Percentiles rank a stretch among this genome's conserved stretches.
Evolutionary conservation across 2,113 vertebrate genomes (phyloP).

Genomic region (Piliocolobus tephrosceles): DNA sequence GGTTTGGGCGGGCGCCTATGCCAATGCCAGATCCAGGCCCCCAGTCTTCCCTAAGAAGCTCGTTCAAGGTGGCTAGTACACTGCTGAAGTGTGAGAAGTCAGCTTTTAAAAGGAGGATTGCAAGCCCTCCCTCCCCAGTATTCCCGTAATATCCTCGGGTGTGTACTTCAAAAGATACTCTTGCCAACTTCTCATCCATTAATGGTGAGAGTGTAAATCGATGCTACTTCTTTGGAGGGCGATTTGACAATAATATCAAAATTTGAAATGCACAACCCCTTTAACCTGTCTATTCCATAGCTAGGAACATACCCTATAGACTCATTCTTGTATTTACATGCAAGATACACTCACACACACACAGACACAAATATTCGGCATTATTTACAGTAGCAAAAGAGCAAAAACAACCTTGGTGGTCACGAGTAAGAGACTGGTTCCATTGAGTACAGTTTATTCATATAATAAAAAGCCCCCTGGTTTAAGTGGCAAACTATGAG

Average conservation of each 20-base stretch:
- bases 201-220: not conserved
- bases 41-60: not conserved
- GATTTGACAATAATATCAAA: not conserved
- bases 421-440: too few relatives aligned
- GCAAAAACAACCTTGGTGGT: not conserved
- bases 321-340: not conserved
- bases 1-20: not conserved
- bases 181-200: not conserved
- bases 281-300: not conserved
- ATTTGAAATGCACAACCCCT: not conserved
- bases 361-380: not conserved
- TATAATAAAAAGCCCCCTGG: not conserved
- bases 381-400: not conserved
- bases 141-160: not conserved
- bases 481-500: not conserved
- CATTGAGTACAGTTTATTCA: not conserved
- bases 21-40: not conserved
- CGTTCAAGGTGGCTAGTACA: rapidly evolving
- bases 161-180: not conserved
- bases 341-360: not conserved
- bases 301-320: not conserved
- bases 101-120: not conserved
- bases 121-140: not conserved
- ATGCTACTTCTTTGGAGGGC: not conserved
- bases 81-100: rapidly evolving